Percentiles rank a stretch among this genome's conserved stretches.
These are phyloP conservation scores for Phyllostomus discolor DNA, from an alignment of 2,113 vertebrate species.

Conservation along the genomic window DNA sequence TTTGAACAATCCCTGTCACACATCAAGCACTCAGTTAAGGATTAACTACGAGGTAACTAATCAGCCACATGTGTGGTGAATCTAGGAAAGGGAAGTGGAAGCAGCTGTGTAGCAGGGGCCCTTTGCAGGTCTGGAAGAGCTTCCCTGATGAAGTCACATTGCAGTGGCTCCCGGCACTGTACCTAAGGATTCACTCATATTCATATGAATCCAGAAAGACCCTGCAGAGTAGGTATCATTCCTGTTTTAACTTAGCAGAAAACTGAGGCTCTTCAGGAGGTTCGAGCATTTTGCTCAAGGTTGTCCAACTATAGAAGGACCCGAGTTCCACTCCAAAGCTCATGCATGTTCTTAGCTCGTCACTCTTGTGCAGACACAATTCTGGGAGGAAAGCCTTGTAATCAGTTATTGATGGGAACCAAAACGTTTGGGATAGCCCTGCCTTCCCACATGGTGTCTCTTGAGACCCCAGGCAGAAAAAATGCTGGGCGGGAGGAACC, in stretches of 20 bases:
- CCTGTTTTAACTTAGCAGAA: not conserved
- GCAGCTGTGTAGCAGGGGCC: rapidly evolving
- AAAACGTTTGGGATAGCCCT: not conserved
- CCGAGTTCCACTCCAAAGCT: not conserved
- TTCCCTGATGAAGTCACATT: not conserved
- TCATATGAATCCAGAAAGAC: not conserved
- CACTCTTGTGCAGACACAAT: not conserved
- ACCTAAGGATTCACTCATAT: not conserved
- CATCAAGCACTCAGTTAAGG: not conserved
- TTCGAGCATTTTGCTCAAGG: not conserved
- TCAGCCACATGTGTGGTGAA: not conserved
- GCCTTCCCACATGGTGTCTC: too few species aligned
- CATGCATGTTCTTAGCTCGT: not conserved
- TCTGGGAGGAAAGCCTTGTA: not conserved
- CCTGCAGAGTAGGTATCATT: not conserved
- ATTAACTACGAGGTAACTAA: not conserved
- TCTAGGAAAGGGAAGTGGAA: not conserved
- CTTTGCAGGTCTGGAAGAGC: not conserved
- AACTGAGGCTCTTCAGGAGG: not conserved
- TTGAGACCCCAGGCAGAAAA: not conserved
- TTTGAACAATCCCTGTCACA: not conserved
- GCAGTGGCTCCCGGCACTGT: not conserved
- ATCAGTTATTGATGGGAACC: not conserved
- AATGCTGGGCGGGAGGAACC: not conserved
- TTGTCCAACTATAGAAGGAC: not conserved